Base-by-base conservation (phyloP, 2,888 invertebrate genomes). In the Caradrina clavipalpis region DNA sequence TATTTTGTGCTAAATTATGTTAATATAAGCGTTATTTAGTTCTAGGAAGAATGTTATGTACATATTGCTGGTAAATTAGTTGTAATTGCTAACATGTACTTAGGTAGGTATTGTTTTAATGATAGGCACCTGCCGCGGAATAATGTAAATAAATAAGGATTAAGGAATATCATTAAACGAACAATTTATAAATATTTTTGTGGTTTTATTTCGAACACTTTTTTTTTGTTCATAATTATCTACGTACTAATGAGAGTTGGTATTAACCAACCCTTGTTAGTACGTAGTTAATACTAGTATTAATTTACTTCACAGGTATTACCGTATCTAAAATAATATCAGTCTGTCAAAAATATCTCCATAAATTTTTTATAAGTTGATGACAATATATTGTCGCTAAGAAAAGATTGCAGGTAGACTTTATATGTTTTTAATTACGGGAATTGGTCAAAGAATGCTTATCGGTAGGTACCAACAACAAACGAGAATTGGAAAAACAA, bases 1-100 rank as follows among this genome's bases (percentile, higher is more conserved):
- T 58, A 55, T 26, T 13, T 17, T 47, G 55, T 62, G 74, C 78
- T 63, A 73, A 77, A 75, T 85, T 87, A 67, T 82, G 82, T 87
- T 83, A 83, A 71, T 74, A 71, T 92, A 92, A 93, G 94, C 94
- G 95, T 95, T 95, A 95, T 94, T 94, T 95, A 95, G 94, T 95
- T 95, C 84, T 95, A 95, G 92, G 93, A 69, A 82, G 84, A 89
- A 89, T 91, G 92, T 95, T 95, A 89, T 94, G 94, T 95, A 94
- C 89, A 94, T 94, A 94, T 87, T 84, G 86, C 81, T 78, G 67
- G 79, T 86, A 88, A 86, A 69, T 39, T 84, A 84, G 83, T 77
- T 58, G 74, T 82, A 83, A 81, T 81, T 26, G 79, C 81, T 71
- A 76, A 47, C 11, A 42, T 71, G 42, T 82, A 79, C 55, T 69